Percentiles rank a stretch among this genome's conserved stretches.
Evolutionary conservation across 2,797 vertebrate species (phyloP).

Genomic region (Buphagus erythrorhynchus): DNA sequence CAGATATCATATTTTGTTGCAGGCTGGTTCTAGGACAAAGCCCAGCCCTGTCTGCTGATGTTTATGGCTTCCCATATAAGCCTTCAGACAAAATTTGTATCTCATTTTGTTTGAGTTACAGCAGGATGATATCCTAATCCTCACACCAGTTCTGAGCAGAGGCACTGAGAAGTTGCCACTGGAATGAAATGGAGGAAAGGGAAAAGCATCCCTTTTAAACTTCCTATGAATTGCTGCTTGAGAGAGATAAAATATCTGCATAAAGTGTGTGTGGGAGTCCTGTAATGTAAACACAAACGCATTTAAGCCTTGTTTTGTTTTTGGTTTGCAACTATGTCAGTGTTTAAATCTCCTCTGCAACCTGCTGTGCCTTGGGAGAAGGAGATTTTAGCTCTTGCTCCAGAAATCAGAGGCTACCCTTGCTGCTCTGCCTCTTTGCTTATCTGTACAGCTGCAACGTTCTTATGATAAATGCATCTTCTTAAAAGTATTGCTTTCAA

Average conservation of each 20-base stretch:
- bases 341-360: background rate
- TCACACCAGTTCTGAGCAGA: background rate
- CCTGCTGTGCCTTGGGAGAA: background rate
- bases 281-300: background rate
- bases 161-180: background rate
- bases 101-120: conserved; percentile 63
- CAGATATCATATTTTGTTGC: conserved; percentile 47
- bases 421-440: background rate
- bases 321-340: background rate
- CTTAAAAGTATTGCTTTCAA: background rate
- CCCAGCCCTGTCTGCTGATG: conserved; percentile 1
- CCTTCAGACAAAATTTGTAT: conserved; percentile 59
- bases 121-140: background rate
- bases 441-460: background rate
- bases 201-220: background rate
- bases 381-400: background rate
- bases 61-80: conserved; percentile 57
- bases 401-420: background rate
- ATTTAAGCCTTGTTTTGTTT: background rate
- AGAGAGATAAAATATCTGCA: background rate
- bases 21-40: conserved; percentile 50
- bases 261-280: background rate
- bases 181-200: background rate
- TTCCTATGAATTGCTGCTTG: conserved; percentile 9
- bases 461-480: background rate